Base-by-base conservation (phyloP, 2,888 invertebrate genomes). In the Liodrosophila aerea region DNA sequence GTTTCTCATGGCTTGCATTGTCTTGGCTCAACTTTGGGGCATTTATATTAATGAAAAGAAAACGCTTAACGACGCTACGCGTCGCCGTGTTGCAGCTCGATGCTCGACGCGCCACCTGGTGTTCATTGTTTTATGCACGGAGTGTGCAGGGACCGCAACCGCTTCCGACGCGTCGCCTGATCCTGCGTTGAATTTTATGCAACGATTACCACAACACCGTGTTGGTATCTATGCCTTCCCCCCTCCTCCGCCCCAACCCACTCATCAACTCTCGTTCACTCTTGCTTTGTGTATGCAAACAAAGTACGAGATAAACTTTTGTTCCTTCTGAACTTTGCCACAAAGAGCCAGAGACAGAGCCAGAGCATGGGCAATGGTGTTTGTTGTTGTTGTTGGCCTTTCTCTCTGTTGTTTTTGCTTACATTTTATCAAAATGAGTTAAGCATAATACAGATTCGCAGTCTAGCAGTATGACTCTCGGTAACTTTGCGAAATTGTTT, bases 281-380 rank as follows among this genome's bases (percentile, higher is more conserved):
- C 18, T 61, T 62, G 41, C 69, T 63, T 80, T 82, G 71, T 82
- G 64, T 64, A 64, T 59, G 69, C 70, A 71, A 84, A 84, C 82
- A 84, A 84, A 72, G 86, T 71, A 62, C 56, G 82, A 77, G 76
- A 76, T 84, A 80, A 84, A 86, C 85, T 86, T 84, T 86, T 84
- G 73, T 84, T 77, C 68, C 51, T 73, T 43, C 64, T 80, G 84
- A 84, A 84, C 86, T 85, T 81, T 83, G 72, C 58, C 41, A 37
- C 22, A n/a, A n/a, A n/a, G n/a, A 29, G 36, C 4, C 22, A 39
- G 12, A 12, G 36, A 12, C 5, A n/a, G n/a, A n/a, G 16, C 11
- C 22, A 36, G 34, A 29, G 12, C 5, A n/a, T n/a, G 7, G 9
- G 18, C 18, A 7, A 15, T 18, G 44, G 8, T 33, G 22, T 8